A percentile compares a stretch with the other conserved stretches of the same genome.
phyloP scores from a whole-genome alignment of 1,140 invertebrate genomes.

The Thalassaphorura encarpata region DNA sequence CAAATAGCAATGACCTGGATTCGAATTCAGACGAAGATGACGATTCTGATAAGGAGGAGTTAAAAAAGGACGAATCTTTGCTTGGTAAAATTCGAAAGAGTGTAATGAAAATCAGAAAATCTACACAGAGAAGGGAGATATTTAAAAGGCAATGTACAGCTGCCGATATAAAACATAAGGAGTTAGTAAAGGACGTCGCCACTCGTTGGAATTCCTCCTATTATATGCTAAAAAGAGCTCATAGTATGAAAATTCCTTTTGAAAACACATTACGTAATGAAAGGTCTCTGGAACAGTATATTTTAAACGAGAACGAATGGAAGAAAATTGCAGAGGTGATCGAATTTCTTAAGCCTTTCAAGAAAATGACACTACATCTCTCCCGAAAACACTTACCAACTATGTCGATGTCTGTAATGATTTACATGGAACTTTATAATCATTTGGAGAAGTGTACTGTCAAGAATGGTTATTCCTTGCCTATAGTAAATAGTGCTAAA shows the following conservation, averaged over 20 bases:
- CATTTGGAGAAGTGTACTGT: constrained; percentile 4
- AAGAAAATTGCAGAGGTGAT: background rate
- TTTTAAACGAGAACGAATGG: background rate
- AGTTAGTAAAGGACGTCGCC: background rate
- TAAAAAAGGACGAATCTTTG: no score
- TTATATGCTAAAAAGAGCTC: background rate
- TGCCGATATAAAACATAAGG: background rate
- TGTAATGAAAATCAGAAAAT: background rate
- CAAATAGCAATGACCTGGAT: no score
- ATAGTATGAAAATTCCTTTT: background rate
- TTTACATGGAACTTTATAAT: background rate
- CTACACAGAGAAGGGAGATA: background rate
- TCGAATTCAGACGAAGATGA: no score
- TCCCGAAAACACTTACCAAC: background rate
- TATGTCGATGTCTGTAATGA: background rate
- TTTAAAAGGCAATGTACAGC: background rate
- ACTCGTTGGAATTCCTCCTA: constrained; percentile 3
- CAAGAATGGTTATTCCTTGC: background rate
- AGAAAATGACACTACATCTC: background rate
- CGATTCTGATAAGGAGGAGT: no score
- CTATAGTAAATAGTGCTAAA: background rate
- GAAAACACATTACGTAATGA: background rate
- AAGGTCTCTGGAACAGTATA: background rate
- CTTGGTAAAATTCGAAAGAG: no score
- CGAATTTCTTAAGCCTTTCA: constrained; percentile 8